Conservation (phyloP, 2,797 vertebrate genomes). For the Danio choprae region DNA sequence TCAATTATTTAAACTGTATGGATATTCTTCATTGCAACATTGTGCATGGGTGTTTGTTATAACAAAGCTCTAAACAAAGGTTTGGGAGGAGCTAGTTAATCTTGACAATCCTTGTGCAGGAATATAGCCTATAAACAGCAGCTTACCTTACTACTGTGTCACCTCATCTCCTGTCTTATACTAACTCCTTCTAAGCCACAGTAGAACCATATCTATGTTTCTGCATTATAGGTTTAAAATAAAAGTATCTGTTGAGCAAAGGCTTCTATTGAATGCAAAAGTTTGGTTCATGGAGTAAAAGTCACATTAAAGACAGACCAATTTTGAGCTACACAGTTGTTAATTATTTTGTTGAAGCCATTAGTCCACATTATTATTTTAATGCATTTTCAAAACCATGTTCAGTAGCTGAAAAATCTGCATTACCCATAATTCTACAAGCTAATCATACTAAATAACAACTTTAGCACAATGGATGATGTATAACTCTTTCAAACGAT, state of each 20-base stretch:
- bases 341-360: not conserved
- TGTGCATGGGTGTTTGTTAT: not conserved
- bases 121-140: not conserved
- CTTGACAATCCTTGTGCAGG: not conserved
- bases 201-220: not conserved
- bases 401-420: not conserved
- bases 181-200: not conserved
- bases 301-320: too few species aligned
- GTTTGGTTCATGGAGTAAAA: not conserved
- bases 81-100: conserved; percentile 19
- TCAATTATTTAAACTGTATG: too few species aligned
- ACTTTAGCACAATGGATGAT: not conserved
- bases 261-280: not conserved
- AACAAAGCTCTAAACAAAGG: conserved; percentile 2
- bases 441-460: not conserved
- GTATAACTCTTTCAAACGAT: not conserved
- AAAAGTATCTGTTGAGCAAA: not conserved
- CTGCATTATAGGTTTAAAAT: not conserved
- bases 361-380: not conserved
- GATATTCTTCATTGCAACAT: not conserved
- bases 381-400: not conserved
- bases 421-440: not conserved
- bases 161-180: not conserved
- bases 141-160: not conserved
- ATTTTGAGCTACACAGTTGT: not conserved